Evolutionary conservation across 2,797 vertebrate genomes (phyloP).

Genomic region (Tenualosa ilisha): DNA sequence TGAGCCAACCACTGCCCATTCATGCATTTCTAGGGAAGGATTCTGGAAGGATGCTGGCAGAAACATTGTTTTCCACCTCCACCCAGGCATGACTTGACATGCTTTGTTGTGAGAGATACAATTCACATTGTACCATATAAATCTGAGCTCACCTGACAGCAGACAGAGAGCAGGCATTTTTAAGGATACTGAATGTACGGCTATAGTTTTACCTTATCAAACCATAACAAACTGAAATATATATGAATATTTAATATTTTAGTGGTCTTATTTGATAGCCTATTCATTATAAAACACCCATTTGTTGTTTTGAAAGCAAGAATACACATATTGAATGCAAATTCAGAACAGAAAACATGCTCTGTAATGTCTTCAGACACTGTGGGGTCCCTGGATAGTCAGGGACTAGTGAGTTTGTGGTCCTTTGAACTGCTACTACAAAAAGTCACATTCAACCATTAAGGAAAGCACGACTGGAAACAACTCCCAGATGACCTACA

Average conservation of each 20-base stretch:
- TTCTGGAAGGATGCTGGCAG: constrained; percentile 5
- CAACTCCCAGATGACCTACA: background rate
- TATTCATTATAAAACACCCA: background rate
- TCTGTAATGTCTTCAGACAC: background rate
- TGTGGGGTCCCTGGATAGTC: background rate
- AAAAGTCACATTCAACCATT: background rate
- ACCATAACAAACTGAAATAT: background rate
- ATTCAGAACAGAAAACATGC: background rate
- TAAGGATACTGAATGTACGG: background rate
- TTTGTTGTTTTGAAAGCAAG: background rate
- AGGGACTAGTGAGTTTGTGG: background rate
- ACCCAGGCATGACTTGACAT: constrained; percentile 13
- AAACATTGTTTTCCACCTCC: constrained; percentile 20
- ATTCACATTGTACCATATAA: background rate
- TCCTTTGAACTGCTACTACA: background rate
- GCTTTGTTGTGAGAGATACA: constrained; percentile 5
- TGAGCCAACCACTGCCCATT: background rate
- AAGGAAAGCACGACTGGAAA: background rate
- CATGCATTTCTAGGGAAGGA: background rate
- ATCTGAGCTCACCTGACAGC: background rate
- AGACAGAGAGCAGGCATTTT: background rate
- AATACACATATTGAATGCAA: background rate
- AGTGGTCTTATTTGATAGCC: background rate
- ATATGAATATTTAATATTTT: background rate
- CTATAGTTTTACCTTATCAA: background rate